Conservation (phyloP, 2,797 vertebrate genomes). For the Sebastes taczanowskii region DNA sequence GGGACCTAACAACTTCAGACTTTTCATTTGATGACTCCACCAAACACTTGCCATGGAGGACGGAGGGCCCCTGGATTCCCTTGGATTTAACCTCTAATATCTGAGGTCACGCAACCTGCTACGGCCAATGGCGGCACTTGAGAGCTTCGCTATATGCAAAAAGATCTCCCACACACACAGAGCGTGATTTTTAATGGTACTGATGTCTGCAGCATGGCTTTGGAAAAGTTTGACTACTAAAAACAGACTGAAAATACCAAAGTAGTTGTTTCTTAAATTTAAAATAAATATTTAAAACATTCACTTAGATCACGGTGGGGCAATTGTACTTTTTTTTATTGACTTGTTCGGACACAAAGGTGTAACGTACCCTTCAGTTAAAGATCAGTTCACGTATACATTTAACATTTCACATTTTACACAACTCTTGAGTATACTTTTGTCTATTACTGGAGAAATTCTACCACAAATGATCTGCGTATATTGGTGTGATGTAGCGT, state of each 20-base stretch:
- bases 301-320: background rate
- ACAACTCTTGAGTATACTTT: background rate
- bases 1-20: constrained; percentile 81
- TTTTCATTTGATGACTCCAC: constrained; percentile 75
- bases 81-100: constrained; percentile 77
- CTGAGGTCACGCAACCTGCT: constrained; percentile 60
- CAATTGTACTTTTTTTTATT: background rate
- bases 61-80: constrained; percentile 59
- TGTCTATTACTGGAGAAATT: background rate
- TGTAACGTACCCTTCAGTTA: background rate
- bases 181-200: constrained; percentile 12
- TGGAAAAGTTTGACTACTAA: background rate
- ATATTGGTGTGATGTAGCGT: background rate
- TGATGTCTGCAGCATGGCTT: constrained; percentile 13
- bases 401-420: background rate
- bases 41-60: constrained; percentile 68
- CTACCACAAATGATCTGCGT: background rate
- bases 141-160: constrained; percentile 28
- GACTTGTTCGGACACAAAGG: background rate
- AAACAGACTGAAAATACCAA: background rate
- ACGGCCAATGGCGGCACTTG: constrained; percentile 59
- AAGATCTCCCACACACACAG: background rate
- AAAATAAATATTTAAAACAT: background rate
- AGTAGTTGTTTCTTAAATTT: background rate
- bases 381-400: background rate